A percentile compares a stretch with the other conserved stretches of the same genome.
phyloP scores from a whole-genome alignment of 2,113 vertebrate genomes.

The Willisornis vidua region DNA sequence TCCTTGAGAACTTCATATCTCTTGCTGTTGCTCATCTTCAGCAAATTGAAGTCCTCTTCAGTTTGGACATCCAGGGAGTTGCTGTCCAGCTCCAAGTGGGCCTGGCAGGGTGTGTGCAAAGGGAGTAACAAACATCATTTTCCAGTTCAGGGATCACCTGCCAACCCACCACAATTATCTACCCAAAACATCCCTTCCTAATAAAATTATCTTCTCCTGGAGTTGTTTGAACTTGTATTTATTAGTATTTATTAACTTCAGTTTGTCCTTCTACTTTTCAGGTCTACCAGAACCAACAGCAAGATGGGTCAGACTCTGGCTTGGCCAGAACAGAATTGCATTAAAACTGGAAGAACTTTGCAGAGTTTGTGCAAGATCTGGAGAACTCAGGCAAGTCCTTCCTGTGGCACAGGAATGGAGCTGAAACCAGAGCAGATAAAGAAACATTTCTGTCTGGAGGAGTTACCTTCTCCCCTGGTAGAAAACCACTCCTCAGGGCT shows the following conservation, averaged over 20 bases:
- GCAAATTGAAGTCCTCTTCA: conserved; percentile 75
- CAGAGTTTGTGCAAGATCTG: background rate
- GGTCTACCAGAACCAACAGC: background rate
- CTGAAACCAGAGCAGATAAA: background rate
- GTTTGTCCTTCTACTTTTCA: background rate
- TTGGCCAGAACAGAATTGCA: background rate
- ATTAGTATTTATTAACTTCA: background rate
- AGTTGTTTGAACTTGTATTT: background rate
- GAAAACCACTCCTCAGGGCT: background rate
- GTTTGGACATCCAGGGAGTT: conserved; percentile 55
- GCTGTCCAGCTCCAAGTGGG: conserved; percentile 81
- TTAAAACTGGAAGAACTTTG: background rate
- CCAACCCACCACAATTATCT: background rate
- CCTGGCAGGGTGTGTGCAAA: conserved; percentile 67
- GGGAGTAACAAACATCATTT: background rate
- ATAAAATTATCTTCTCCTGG: background rate
- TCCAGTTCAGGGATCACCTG: background rate
- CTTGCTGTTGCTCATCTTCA: conserved; percentile 82
- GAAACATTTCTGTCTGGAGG: background rate
- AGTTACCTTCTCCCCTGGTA: background rate
- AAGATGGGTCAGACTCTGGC: background rate
- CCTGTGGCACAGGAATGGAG: background rate
- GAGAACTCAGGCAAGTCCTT: background rate
- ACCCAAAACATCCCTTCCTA: background rate
- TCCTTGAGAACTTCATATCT: conserved; percentile 85